Evolutionary conservation across 2,888 invertebrate genomes (phyloP), one percentile per base, ranked within the genome.

Genomic region (Sinodicranocentrus sp.): DNA sequence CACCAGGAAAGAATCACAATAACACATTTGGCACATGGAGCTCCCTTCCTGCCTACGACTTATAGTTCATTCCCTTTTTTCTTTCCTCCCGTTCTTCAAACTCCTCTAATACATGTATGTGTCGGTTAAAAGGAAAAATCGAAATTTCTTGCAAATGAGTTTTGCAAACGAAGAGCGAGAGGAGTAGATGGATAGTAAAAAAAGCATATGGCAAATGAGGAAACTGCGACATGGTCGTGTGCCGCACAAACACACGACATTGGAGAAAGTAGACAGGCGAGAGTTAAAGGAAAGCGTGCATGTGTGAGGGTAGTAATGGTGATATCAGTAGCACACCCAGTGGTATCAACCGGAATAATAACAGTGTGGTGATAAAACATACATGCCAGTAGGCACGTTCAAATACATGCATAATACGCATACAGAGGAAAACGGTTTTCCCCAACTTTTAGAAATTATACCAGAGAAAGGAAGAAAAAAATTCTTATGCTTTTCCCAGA

Each of bases 101-200:
- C 13, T 63, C 26, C 57, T 71, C 43, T 19, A 57, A 19, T 71
- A 21, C 19, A 57, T 25, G 23, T 39, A 23, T 26, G 28, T 71
- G 57, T 70, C 70, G 25, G 23, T 70, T 70, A 33, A 57, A 71
- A 17, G 71, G 57, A 71, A 57, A 63, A 63, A 75, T 75, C 75
- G 75, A 75, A 75, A 75, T 59, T 75, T 63, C 63, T 75, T 75
- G 61, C 75, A 61, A 75, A 75, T 75, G 75, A 75, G 75, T 75
- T 75, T 63, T 44, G 48, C 75, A 73, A 73, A 73, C 59, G 61
- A 72, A 44, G 26, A 26, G 59, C 5, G 61, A 63, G 63, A n/a
- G 63, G 13, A 26, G 25, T 61, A 15, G 61, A 61, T 26, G 63
- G 63, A 61, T 23, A 39, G 57, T 54, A 39, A 57, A 21, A n/a